Conservation (phyloP, 2,888 invertebrate species). For the Trichopoda pennipes region DNA sequence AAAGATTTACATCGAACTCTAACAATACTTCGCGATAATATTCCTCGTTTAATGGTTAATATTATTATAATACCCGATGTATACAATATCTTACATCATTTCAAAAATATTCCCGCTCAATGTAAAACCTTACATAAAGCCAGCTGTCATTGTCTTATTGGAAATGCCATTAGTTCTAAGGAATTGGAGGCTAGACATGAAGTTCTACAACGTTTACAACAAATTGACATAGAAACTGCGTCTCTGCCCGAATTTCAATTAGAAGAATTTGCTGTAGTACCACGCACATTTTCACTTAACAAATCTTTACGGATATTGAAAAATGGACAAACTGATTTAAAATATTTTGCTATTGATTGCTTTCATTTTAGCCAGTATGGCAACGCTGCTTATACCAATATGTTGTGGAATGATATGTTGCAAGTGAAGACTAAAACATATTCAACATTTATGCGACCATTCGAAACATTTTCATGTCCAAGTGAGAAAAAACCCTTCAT, state of each 20-base stretch:
- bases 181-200: slow-evolving; percentile 54
- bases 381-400: slow-evolving; percentile 82
- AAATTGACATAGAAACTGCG: slow-evolving; percentile 82
- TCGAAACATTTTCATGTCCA: slow-evolving; percentile 75
- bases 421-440: slow-evolving; percentile 82
- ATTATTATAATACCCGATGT: slow-evolving; percentile 74
- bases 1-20: slow-evolving; percentile 81
- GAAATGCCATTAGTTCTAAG: slow-evolving; percentile 68
- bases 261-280: slow-evolving; percentile 83
- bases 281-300: slow-evolving; percentile 80
- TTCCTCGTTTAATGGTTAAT: slow-evolving; percentile 81
- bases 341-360: slow-evolving; percentile 83
- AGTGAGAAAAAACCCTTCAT: slow-evolving; percentile 76
- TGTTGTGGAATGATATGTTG: slow-evolving; percentile 83
- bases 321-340: slow-evolving; percentile 81
- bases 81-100: slow-evolving; percentile 54
- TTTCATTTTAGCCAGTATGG: slow-evolving; percentile 84
- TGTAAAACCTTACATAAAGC: slow-evolving; percentile 70
- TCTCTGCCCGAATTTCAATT: slow-evolving; percentile 76
- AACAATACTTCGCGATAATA: slow-evolving; percentile 82
- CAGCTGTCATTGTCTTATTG: slow-evolving; percentile 74
- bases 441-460: slow-evolving; percentile 42
- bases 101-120: slow-evolving; percentile 71
- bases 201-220: slow-evolving; percentile 79
- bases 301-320: slow-evolving; percentile 75